Evolutionary conservation across 2,113 vertebrate species (phyloP), one percentile per base, ranked within the genome.

Genomic region (Centrocercus urophasianus): DNA sequence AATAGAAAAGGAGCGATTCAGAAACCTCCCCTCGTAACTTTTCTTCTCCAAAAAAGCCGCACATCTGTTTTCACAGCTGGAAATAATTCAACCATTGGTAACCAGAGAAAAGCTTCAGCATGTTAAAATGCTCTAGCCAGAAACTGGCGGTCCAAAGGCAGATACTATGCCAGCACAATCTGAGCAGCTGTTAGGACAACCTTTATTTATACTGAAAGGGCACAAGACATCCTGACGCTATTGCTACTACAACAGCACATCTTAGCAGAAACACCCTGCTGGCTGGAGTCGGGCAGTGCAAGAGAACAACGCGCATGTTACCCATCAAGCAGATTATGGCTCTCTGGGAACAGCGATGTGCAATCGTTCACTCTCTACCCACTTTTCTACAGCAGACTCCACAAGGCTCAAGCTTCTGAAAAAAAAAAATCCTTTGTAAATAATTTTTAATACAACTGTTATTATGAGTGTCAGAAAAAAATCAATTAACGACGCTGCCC

Each of bases 401-500:
- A 65, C 71, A 87, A 67, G 54, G 88, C 57, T 96, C 86, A 94
- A 93, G 70, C 94, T 95, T 87, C 93, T 86, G 47, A 52, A 52
- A 13, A 52, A 54, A 88, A 64, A 79, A 61, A 38, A 17, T 36
- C 78, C 91, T 95, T 86, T 95, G 93, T 81, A 94, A 95, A 96
- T 92, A 83, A 89, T 96, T 97, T 96, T 92, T 96, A 97, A 97
- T 92, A 84, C 77, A 96, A 93, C 71, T 95, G 81, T 95, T 95
- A 93, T 64, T 74, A 84, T 75, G 40, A 95, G 91, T 38, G 4
- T 95, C 92, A 97, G 91, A 93, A 94, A 96, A 97, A 54, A 54
- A 97, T 96, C 96, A 97, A 96, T 97, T 97, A 97, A 95, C 91
- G 94, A 95, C 72, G 57, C 83, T 97, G 94, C 79, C 92, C 69